Conservation (phyloP, 1,140 invertebrate species). For the Pentalonia nigronervosa region DNA sequence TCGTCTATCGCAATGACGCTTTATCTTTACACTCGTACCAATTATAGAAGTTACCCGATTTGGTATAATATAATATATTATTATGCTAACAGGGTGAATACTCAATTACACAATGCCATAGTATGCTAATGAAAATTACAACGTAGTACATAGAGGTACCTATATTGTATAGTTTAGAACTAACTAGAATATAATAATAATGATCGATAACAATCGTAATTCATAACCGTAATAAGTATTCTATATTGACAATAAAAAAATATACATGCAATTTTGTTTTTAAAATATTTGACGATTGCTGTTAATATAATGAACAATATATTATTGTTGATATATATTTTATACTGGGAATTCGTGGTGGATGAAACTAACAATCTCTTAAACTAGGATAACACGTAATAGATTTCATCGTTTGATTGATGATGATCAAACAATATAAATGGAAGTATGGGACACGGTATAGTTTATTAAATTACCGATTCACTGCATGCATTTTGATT, state of each 20-base stretch:
- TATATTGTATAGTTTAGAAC: neutral
- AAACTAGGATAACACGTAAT: neutral
- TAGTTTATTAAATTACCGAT: slow-evolving; percentile 18
- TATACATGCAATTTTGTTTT: neutral
- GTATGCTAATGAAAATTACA: neutral
- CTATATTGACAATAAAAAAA: neutral
- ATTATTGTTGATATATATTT: neutral
- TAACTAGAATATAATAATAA: too few species aligned
- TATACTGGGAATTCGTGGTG: neutral
- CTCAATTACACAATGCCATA: neutral
- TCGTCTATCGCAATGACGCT: neutral
- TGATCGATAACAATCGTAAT: too few species aligned
- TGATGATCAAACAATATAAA: slow-evolving; percentile 1
- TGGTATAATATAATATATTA: neutral
- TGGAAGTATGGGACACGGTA: neutral
- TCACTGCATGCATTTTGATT: neutral
- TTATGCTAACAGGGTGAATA: neutral
- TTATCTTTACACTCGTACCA: neutral
- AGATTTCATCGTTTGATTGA: neutral
- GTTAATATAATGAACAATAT: neutral
- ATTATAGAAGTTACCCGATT: neutral
- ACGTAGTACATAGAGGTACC: neutral
- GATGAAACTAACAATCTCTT: neutral
- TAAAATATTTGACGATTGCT: neutral
- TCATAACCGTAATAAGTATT: too few species aligned